These are phyloP conservation scores for Paguma larvata DNA, from an alignment of 2,797 vertebrate genomes.

Conservation along the genomic window DNA sequence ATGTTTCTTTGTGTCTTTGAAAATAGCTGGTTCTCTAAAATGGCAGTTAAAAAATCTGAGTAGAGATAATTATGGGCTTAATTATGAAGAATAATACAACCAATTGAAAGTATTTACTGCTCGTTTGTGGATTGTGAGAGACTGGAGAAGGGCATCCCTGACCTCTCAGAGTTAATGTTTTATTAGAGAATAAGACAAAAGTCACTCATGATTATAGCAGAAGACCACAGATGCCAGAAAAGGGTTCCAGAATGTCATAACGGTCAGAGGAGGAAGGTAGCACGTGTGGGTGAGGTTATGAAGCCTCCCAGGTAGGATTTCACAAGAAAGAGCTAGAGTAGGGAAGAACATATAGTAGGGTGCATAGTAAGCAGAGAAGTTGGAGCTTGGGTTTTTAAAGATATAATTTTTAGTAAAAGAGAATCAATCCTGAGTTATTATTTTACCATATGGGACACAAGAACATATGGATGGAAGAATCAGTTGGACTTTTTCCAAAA, in stretches of 20 bases:
- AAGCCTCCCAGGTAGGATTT: not conserved
- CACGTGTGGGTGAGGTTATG: not conserved
- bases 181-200: not conserved
- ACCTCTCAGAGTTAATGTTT: not conserved
- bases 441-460: not conserved
- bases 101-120: not conserved
- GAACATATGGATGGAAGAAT: not conserved
- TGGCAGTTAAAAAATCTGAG: not conserved
- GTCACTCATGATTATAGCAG: not conserved
- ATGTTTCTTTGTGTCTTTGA: constrained; percentile 28
- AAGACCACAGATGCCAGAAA: not conserved
- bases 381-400: not conserved
- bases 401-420: not conserved
- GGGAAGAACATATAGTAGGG: not conserved
- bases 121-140: not conserved
- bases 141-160: not conserved
- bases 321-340: not conserved
- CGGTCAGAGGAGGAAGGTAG: not conserved
- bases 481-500: not conserved
- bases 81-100: not conserved
- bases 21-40: constrained; percentile 22
- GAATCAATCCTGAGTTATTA: not conserved
- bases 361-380: not conserved
- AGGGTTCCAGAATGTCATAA: not conserved
- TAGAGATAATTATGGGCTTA: not conserved